These are phyloP conservation scores for Leptatherina wallacei DNA, from an alignment of 2,797 vertebrate species.

Conservation along the genomic window DNA sequence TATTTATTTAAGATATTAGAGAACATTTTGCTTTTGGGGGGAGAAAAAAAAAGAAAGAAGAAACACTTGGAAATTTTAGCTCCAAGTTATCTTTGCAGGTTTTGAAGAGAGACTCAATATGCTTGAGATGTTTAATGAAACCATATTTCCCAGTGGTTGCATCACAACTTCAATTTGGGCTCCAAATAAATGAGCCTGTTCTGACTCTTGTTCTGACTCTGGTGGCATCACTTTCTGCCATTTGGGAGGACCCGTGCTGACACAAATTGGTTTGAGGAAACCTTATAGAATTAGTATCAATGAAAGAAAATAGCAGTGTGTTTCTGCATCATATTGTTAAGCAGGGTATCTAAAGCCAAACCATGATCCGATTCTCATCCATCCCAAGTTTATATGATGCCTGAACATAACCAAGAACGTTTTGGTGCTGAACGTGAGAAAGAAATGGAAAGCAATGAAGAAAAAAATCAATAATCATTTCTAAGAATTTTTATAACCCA, in stretches of 20 bases:
- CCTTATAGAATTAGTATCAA: background rate
- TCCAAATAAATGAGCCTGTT: slow-evolving; percentile 3
- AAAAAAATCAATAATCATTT: background rate
- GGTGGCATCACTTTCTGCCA: background rate
- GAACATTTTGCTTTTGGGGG: background rate
- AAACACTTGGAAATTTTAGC: background rate
- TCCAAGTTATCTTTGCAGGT: background rate
- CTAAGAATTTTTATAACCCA: no score
- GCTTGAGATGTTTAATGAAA: background rate
- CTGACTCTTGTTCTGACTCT: background rate
- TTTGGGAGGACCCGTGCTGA: background rate
- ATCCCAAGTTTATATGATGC: background rate
- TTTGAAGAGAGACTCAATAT: slow-evolving; percentile 1
- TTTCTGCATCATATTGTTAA: background rate
- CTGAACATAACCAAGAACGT: background rate
- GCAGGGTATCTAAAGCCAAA: background rate
- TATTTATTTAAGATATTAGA: background rate
- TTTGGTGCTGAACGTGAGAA: background rate
- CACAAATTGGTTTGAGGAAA: background rate
- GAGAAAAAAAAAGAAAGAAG: background rate
- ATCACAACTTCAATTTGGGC: background rate
- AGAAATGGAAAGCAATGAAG: background rate
- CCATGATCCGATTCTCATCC: background rate
- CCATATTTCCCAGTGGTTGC: background rate
- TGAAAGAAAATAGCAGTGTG: background rate